Conservation (phyloP, 2,888 invertebrate species). For the Bruchidius siliquastri region DNA sequence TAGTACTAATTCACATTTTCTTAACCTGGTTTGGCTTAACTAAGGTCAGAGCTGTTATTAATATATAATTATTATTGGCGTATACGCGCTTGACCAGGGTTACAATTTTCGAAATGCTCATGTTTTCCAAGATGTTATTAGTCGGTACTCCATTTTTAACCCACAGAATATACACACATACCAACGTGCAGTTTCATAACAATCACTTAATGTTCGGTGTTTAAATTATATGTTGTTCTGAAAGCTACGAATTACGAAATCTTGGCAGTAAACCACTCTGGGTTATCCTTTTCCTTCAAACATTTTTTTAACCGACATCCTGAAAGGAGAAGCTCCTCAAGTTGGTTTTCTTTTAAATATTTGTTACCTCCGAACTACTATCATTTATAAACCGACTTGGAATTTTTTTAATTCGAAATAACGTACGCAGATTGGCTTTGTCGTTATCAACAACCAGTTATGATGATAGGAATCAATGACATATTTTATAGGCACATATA, state of each 20-base stretch:
- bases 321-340: no score
- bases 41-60: background rate
- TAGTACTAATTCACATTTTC: background rate
- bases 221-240: background rate
- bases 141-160: background rate
- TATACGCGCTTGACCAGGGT: background rate
- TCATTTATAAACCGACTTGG: no score
- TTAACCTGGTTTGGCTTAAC: background rate
- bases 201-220: background rate
- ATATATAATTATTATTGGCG: background rate
- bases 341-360: no score
- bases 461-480: no score
- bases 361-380: no score
- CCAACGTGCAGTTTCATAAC: background rate
- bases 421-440: no score
- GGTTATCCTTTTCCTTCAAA: no score
- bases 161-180: background rate
- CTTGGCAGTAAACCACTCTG: no score
- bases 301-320: no score
- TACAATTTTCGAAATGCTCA: background rate
- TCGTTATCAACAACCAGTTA: no score
- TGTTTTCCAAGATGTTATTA: background rate
- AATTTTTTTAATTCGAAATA: no score
- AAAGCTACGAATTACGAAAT: background rate
- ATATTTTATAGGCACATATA: no score